A percentile compares a stretch with the other conserved stretches of the same genome.
Evolutionary conservation across 2,113 vertebrate genomes (phyloP).

Genomic region (Coturnix japonica): DNA sequence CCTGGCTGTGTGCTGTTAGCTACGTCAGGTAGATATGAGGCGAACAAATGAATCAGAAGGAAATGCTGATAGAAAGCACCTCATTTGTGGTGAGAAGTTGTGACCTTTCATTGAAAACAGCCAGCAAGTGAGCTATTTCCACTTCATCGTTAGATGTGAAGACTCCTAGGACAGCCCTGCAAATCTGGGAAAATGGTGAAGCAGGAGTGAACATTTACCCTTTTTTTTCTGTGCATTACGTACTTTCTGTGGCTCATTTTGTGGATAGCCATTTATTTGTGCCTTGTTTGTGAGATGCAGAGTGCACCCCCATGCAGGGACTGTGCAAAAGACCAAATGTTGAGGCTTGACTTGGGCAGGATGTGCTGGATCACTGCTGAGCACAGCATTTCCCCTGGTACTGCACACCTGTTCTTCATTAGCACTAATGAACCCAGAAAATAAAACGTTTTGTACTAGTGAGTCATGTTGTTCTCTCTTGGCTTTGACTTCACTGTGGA

Average conservation of each 20-base stretch:
- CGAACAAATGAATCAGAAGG: not conserved
- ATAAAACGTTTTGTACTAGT: slow-evolving; percentile 45
- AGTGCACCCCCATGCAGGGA: not conserved
- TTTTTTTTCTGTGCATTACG: not conserved
- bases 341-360: slow-evolving; percentile 19
- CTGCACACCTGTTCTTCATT: slow-evolving; percentile 61
- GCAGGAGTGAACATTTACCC: not conserved
- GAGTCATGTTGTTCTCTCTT: slow-evolving; percentile 39
- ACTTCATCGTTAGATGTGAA: not conserved
- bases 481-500: slow-evolving; percentile 22
- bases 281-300: not conserved
- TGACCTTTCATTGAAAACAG: not conserved
- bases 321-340: not conserved
- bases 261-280: not conserved
- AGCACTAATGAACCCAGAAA: slow-evolving; percentile 57
- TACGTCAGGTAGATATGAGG: not conserved
- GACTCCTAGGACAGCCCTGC: not conserved
- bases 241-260: not conserved
- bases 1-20: not conserved
- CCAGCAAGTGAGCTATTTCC: not conserved
- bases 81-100: not conserved
- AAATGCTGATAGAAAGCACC: not conserved
- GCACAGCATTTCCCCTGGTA: slow-evolving; percentile 29
- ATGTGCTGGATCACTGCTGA: not conserved
- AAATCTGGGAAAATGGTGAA: not conserved